Conservation (phyloP, 2,888 invertebrate species). For the Dorcus parallelipipedus region DNA sequence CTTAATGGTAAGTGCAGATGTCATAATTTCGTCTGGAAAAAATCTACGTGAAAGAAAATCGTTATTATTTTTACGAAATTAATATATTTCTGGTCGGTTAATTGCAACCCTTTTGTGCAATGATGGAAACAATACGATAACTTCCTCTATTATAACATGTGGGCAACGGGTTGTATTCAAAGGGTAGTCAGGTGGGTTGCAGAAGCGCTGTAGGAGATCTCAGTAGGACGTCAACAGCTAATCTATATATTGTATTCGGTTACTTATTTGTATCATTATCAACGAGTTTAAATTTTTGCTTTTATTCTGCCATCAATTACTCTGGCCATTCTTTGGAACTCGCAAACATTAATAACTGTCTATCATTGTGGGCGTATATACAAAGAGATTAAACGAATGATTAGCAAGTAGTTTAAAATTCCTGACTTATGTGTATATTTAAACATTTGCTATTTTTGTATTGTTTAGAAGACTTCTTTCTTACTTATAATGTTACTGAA, state of each 20-base stretch:
- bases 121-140: slow-evolving; percentile 31
- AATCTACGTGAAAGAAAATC: slow-evolving; percentile 3
- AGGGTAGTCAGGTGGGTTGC: slow-evolving; percentile 33
- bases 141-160: slow-evolving; percentile 33
- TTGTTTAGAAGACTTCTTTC: too few relatives aligned
- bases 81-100: slow-evolving; percentile 14
- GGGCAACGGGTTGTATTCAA: slow-evolving; percentile 26
- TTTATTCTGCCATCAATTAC: too few relatives aligned
- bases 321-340: too few relatives aligned
- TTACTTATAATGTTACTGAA: too few relatives aligned
- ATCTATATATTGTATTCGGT: slow-evolving; percentile 11
- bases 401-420: too few relatives aligned
- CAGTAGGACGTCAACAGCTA: slow-evolving; percentile 25
- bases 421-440: too few relatives aligned
- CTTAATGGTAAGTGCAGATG: slow-evolving; percentile 12
- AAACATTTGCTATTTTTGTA: too few relatives aligned
- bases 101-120: slow-evolving; percentile 33
- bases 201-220: slow-evolving; percentile 23
- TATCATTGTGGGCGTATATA: too few relatives aligned
- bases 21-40: slow-evolving; percentile 13
- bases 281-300: background rate
- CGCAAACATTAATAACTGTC: too few relatives aligned
- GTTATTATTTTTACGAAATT: slow-evolving; percentile 10
- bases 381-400: too few relatives aligned
- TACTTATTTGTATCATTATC: slow-evolving; percentile 17